Evolutionary conservation across 2,797 vertebrate genomes (phyloP).

Genomic region (Helostoma temminkii): DNA sequence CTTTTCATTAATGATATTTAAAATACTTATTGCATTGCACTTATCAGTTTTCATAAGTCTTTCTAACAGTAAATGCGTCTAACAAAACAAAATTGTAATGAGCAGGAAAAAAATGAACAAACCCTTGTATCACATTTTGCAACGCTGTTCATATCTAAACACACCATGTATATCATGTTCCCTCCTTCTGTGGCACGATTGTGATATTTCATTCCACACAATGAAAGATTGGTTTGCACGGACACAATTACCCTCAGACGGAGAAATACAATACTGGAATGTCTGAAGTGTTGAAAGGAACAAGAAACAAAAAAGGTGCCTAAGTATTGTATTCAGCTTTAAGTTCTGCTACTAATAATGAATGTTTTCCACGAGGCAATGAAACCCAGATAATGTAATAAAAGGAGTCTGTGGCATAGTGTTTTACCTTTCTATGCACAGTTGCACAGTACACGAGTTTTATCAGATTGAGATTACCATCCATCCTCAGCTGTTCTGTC

Average conservation of each 20-base stretch:
- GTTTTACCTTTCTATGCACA: constrained; percentile 53
- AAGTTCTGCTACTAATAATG: constrained; percentile 10
- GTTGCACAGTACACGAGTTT: constrained; percentile 58
- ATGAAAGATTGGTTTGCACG: constrained; percentile 58
- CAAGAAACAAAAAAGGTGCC: constrained; percentile 6
- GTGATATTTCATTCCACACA: constrained; percentile 64
- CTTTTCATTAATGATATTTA: no score
- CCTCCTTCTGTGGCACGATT: constrained; percentile 55
- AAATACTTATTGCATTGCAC: no score
- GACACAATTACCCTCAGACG: constrained; percentile 56
- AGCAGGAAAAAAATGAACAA: constrained; percentile 18
- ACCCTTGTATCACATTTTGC: constrained; percentile 43
- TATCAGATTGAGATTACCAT: constrained; percentile 82
- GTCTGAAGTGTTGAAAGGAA: constrained; percentile 55
- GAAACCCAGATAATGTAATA: constrained; percentile 42
- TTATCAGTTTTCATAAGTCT: no score
- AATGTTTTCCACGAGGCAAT: constrained; percentile 8
- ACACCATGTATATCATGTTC: constrained; percentile 71
- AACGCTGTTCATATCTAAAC: constrained; percentile 41
- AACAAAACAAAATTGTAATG: constrained; percentile 42
- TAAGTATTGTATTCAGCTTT: constrained; percentile 9
- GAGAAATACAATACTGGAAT: constrained; percentile 67
- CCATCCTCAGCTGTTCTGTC: constrained; percentile 60
- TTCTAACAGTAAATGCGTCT: no score
- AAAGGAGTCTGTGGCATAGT: constrained; percentile 40